Evolutionary conservation across 2,888 invertebrate genomes (phyloP), one percentile per base, ranked within the genome.

Genomic region (Phaedon cochleariae): DNA sequence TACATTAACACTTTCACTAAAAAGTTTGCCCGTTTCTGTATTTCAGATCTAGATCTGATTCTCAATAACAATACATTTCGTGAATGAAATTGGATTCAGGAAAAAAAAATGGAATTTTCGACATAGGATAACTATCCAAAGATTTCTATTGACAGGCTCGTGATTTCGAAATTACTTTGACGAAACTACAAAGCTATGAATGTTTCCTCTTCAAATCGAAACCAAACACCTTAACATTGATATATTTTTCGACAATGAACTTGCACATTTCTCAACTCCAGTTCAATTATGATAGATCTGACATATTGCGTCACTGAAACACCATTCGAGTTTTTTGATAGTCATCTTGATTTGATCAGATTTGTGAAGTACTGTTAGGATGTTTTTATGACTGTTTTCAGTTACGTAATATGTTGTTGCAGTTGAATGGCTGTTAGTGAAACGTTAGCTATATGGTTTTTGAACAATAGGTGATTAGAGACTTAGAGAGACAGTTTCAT

Each of bases 321-420:
- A 64, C 54, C 53, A 34, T 45, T 46, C 37, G n/a, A 59, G 41
- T 54, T 59, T 65, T 62, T 51, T 41, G 62, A 66, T 54, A 66
- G 66, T 62, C 66, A 66, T 66, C 62, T 66, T 55, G 62, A 66
- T 59, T 55, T 62, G 62, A 59, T 62, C 53, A 66, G 54, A 59
- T 59, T 59, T 58, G 26, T 41, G 51, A 21, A 62, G 59, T 59
- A 66, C 66, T 49, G 66, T 62, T 66, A 62, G 55, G 46, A 59
- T 61, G 45, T 65, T 62, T 62, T 65, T 22, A 51, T 41, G 21
- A 52, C 29, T 49, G 52, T 64, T 29, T 55, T 34, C 7, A 21
- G 51, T 26, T 26, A 26, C 26, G 7, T 26, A 26, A 26, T 26
- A 46, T 60, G 58, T 55, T n/a, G 29, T 41, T 54, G 64, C 53